Evolutionary conservation across 2,888 invertebrate genomes (phyloP).

Genomic region (Polymixis flavicincta): DNA sequence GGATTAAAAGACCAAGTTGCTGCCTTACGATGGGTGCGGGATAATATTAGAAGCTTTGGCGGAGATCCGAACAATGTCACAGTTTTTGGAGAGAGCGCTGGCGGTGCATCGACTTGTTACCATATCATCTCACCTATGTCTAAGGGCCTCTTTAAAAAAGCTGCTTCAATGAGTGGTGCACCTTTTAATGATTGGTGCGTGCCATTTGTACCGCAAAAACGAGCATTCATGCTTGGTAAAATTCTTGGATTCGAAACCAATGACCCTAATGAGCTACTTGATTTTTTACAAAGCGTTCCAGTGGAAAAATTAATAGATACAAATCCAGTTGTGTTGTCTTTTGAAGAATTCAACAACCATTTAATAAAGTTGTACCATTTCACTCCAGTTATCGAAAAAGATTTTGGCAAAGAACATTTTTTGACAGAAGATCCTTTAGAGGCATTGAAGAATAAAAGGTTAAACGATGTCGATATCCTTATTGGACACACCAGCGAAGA

Average conservation of each 20-base stretch:
- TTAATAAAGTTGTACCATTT: slow-evolving; percentile 73
- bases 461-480: slow-evolving; percentile 91
- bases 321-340: slow-evolving; percentile 67
- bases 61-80: slow-evolving; percentile 66
- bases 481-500: slow-evolving; percentile 93
- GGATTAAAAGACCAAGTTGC: no score
- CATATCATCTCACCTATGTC: slow-evolving; percentile 76
- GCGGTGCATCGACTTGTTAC: slow-evolving; percentile 67
- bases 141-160: slow-evolving; percentile 73
- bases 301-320: slow-evolving; percentile 69
- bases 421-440: slow-evolving; percentile 71
- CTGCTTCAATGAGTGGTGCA: slow-evolving; percentile 75
- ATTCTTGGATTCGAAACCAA: slow-evolving; percentile 73
- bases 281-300: slow-evolving; percentile 75
- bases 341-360: slow-evolving; percentile 69
- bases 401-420: slow-evolving; percentile 75
- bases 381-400: slow-evolving; percentile 78
- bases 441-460: slow-evolving; percentile 80
- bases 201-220: slow-evolving; percentile 67
- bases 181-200: slow-evolving; percentile 74
- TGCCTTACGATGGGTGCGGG: no score
- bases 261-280: slow-evolving; percentile 72
- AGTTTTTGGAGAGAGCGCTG: slow-evolving; percentile 77
- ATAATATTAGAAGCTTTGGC: no score
- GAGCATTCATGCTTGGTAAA: slow-evolving; percentile 76